Percentiles rank a stretch among this genome's conserved stretches.
Conservation (phyloP, 2,113 vertebrate species). For the Microtus ochrogaster region DNA sequence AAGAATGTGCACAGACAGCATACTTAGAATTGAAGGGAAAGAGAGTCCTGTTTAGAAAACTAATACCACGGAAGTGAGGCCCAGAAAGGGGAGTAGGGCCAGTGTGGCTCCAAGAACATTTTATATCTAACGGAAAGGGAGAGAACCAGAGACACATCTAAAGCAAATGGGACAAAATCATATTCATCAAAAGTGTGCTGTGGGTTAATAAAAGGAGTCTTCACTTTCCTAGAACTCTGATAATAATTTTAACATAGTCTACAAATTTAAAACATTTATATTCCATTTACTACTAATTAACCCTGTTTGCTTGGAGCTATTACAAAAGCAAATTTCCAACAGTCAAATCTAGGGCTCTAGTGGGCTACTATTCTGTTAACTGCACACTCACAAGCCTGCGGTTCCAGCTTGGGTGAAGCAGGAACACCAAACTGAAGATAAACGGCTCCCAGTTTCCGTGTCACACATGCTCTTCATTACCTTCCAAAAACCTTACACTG, state of each 20-base stretch:
- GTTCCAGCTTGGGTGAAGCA: not conserved
- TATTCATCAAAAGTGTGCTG: constrained; percentile 13
- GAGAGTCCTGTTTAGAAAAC: not conserved
- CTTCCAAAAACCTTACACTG: not conserved
- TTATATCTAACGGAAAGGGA: constrained; percentile 9
- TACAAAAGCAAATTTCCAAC: constrained; percentile 20
- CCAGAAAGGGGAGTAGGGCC: not conserved
- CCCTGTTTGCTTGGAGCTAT: not conserved
- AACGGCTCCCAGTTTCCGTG: not conserved
- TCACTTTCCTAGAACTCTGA: constrained; percentile 29
- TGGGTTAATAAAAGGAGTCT: constrained; percentile 3
- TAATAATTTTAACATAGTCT: constrained; percentile 13
- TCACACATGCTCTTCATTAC: not conserved
- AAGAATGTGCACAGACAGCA: not conserved
- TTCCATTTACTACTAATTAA: constrained; percentile 24
- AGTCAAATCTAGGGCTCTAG: constrained; percentile 27
- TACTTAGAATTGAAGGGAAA: not conserved
- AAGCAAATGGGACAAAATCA: constrained; percentile 17
- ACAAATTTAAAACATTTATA: not conserved
- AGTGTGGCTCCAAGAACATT: not conserved
- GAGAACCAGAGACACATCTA: not conserved
- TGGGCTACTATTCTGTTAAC: not conserved
- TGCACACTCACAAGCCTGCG: not conserved
- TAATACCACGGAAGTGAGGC: not conserved
- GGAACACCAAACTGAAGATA: constrained; percentile 7